Evolutionary conservation across 2,888 invertebrate genomes (phyloP).

Genomic region (Nomada flava): DNA sequence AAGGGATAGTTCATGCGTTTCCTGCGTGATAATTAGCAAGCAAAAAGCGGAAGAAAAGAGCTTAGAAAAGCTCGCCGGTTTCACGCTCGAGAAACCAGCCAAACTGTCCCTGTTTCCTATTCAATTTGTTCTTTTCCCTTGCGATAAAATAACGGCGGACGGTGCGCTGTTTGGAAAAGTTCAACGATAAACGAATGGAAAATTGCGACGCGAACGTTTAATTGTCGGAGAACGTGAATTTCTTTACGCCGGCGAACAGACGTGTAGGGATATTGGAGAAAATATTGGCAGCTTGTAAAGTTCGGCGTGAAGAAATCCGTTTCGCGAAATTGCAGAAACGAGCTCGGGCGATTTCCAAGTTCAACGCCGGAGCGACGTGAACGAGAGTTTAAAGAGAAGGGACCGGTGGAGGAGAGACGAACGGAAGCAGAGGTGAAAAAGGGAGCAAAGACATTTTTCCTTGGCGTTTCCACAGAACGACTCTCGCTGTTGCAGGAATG

Average conservation of each 20-base stretch:
- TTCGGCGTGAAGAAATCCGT: not conserved
- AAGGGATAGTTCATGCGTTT: slow-evolving; percentile 17
- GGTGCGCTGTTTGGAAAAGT: not conserved
- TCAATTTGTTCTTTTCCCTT: not conserved
- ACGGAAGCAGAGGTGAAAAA: slow-evolving; percentile 24
- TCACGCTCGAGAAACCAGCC: slow-evolving; percentile 4
- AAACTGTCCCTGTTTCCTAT: not conserved
- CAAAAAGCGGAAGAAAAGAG: not conserved
- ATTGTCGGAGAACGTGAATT: too few species aligned
- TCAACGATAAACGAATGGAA: not conserved
- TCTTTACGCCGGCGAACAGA: too few species aligned
- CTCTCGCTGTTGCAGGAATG: slow-evolving; percentile 54
- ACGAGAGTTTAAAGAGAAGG: slow-evolving; percentile 14
- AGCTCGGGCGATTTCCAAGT: not conserved
- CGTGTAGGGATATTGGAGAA: too few species aligned
- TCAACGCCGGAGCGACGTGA: slow-evolving; percentile 2
- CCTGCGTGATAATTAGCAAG: slow-evolving; percentile 31
- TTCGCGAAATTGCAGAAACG: not conserved
- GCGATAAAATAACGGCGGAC: not conserved
- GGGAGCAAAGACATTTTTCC: slow-evolving; percentile 73
- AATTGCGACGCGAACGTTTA: too few species aligned
- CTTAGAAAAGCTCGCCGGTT: slow-evolving; percentile 10
- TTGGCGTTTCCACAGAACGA: slow-evolving; percentile 76
- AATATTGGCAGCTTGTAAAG: not conserved
- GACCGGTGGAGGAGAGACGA: slow-evolving; percentile 11